Evolutionary conservation across 2,113 vertebrate genomes (phyloP).

Genomic region (Phaetusa simplex): DNA sequence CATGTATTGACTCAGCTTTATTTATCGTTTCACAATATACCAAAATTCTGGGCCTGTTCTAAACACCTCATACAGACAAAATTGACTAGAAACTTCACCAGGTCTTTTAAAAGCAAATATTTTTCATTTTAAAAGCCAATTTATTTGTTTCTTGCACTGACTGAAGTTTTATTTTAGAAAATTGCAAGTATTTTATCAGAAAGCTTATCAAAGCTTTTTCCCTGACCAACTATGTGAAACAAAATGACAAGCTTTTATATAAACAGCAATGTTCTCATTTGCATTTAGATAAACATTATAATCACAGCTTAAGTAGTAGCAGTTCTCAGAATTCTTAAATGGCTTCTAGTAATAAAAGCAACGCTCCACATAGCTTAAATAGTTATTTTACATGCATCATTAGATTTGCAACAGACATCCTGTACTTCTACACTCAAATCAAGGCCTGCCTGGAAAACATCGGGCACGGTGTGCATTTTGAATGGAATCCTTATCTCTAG

Average conservation of each 20-base stretch:
- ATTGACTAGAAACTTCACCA: not conserved
- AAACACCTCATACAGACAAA: not conserved
- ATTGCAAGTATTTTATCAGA: not conserved
- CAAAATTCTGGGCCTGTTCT: not conserved
- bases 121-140: not conserved
- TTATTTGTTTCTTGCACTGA: not conserved
- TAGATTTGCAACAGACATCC: not conserved
- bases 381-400: not conserved
- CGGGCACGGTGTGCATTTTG: not conserved
- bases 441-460: not conserved
- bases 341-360: not conserved
- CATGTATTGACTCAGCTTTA: not conserved
- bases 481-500: not conserved
- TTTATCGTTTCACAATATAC: not conserved
- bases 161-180: not conserved
- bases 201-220: not conserved
- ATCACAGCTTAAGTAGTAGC: not conserved
- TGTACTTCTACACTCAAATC: not conserved
- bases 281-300: conserved; percentile 49
- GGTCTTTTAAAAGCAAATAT: not conserved
- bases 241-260: not conserved
- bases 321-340: not conserved
- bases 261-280: conserved; percentile 14
- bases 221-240: not conserved
- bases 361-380: not conserved